Conservation (phyloP, 2,888 invertebrate species). For the Eupithecia inturbata region DNA sequence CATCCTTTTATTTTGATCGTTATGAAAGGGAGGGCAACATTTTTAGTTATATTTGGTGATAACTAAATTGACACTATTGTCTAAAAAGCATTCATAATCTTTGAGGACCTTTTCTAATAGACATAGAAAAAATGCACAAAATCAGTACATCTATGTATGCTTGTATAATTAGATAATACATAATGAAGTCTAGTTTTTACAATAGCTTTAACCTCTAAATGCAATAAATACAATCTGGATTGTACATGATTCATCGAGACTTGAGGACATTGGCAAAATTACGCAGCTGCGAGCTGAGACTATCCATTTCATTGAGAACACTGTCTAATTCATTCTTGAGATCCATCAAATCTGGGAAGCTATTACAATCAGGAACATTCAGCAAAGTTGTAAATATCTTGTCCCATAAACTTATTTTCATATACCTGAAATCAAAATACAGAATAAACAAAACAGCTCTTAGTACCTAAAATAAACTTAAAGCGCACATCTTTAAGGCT, state of each 20-base stretch:
- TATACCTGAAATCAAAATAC: constrained; percentile 81
- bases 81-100: neutral
- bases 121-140: constrained; percentile 50
- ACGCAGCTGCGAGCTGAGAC: constrained; percentile 71
- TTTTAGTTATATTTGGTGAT: too few species aligned
- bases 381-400: constrained; percentile 91
- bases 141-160: constrained; percentile 12
- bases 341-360: constrained; percentile 88
- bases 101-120: neutral
- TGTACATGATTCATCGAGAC: constrained; percentile 73
- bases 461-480: neutral
- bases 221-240: constrained; percentile 79
- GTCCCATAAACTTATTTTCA: constrained; percentile 90
- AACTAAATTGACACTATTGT: too few species aligned
- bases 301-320: constrained; percentile 68
- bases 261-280: constrained; percentile 83
- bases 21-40: too few species aligned
- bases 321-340: constrained; percentile 79
- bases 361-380: constrained; percentile 91
- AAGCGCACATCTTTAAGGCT: neutral
- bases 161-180: constrained; percentile 70
- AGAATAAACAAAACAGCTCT: neutral
- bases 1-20: too few species aligned
- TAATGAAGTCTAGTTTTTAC: constrained; percentile 73
- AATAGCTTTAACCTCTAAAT: constrained; percentile 78